Base-by-base conservation (phyloP, 2,888 invertebrate species). In the Euproctis similis region DNA sequence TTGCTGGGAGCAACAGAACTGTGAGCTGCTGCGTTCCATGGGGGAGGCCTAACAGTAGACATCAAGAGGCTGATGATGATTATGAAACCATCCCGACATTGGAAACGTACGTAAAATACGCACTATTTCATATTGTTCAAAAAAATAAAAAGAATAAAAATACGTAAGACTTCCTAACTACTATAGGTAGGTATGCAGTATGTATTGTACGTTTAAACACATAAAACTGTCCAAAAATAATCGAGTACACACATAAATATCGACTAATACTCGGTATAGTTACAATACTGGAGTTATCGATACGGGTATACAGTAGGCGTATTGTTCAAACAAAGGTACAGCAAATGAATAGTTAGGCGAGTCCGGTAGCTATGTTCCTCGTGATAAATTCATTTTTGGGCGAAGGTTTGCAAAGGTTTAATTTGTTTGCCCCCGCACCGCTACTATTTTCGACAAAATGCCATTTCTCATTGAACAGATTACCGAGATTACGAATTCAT, bases 331-430 rank as follows among this genome's bases (percentile, higher is more conserved):
- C 51, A 49, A 26, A 27, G 45, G 34, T 40, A 52, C 53, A n/a
- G n/a, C n/a, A 56, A 66, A 68, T 62, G 59, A 59, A 74, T 76
- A 75, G 76, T 72, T 69, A 61, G 58, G 45, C 48, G 38, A 42
- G 43, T 4, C 14, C 36, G 28, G 37, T 21, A 9, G 25, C 39
- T 42, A 42, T 38, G 40, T 42, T 38, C 57, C 52, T 59, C 67
- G 75, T 78, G 81, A 82, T 80, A 82, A 84, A 84, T 82, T 81
- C 73, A 81, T 84, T 82, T 82, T 82, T 81, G 82, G 81, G 68
- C 56, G 18, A 34, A 27, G 30, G 30, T 34, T n/a, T n/a, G 30
- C 27, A 24, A 64, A 63, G 68, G 69, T 76, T 80, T 78, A 82
- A 82, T 82, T 81, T 77, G 80, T 80, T 80, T 76, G 69, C 70